Conservation (phyloP, 2,797 vertebrate genomes). For the Sebastiscus albofasciatus region DNA sequence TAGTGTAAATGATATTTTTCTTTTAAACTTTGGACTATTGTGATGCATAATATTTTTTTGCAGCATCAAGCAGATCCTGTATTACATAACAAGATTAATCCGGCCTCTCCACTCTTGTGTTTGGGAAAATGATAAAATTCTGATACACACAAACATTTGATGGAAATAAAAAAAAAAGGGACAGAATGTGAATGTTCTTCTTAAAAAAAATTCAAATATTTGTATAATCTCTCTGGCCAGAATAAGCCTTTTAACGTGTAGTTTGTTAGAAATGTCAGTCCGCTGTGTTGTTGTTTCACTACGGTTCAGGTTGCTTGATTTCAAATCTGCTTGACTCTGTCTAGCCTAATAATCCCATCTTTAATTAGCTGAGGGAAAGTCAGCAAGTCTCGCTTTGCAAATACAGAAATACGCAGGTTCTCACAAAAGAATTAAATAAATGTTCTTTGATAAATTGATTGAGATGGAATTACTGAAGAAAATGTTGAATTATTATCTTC, state of each 20-base stretch:
- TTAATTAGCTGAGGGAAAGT: conserved; percentile 64
- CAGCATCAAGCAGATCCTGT: conserved; percentile 26
- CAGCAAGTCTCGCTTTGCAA: not conserved
- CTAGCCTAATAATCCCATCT: conserved; percentile 69
- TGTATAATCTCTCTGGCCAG: not conserved
- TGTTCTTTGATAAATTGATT: not conserved
- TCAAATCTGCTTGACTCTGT: conserved; percentile 59
- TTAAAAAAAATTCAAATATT: not conserved
- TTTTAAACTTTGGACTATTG: not conserved
- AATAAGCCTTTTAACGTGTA: not conserved
- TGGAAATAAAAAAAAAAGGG: not conserved
- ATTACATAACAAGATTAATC: conserved; percentile 71
- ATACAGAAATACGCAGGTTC: not conserved
- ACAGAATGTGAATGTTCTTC: not conserved
- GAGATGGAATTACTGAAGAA: not conserved
- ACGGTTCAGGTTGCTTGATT: conserved; percentile 44
- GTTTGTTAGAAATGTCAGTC: not conserved
- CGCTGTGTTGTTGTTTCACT: conserved; percentile 5
- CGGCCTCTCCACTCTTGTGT: conserved; percentile 21
- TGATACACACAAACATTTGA: not conserved
- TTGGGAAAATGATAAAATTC: not conserved
- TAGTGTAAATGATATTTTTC: not conserved
- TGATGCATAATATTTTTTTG: conserved; percentile 11
- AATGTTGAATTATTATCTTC: not conserved
- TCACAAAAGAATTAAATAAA: not conserved